Evolutionary conservation across 2,888 invertebrate genomes (phyloP).

Genomic region (Himalopsyche kuldschensis): DNA sequence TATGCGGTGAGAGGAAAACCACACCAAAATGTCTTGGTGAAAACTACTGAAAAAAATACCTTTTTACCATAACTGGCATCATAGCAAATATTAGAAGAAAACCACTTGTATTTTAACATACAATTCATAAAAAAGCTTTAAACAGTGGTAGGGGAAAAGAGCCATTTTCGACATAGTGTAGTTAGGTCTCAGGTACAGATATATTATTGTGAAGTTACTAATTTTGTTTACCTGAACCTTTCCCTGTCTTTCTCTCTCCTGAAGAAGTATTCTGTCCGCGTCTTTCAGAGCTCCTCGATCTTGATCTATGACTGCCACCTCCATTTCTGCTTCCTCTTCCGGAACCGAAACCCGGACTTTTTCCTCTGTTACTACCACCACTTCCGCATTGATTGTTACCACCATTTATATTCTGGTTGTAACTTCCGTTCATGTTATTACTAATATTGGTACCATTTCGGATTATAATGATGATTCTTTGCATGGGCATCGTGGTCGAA

Average conservation of each 20-base stretch:
- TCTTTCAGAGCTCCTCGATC: slow-evolving; percentile 35
- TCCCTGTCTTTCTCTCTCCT: slow-evolving; percentile 32
- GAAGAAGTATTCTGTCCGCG: slow-evolving; percentile 27
- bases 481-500: slow-evolving; percentile 32
- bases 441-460: background rate
- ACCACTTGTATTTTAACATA: too few relatives aligned
- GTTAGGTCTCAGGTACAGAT: too few relatives aligned
- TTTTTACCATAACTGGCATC: too few relatives aligned
- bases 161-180: too few relatives aligned
- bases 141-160: too few relatives aligned
- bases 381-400: background rate
- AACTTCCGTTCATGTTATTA: background rate
- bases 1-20: too few relatives aligned
- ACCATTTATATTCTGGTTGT: slow-evolving; percentile 12
- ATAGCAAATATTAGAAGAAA: too few relatives aligned
- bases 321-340: slow-evolving; percentile 33
- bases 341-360: slow-evolving; percentile 31
- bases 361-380: slow-evolving; percentile 19
- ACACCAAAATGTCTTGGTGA: too few relatives aligned
- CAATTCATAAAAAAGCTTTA: too few relatives aligned
- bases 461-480: background rate
- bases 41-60: too few relatives aligned
- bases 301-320: slow-evolving; percentile 31
- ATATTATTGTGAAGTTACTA: too few relatives aligned
- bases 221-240: slow-evolving; percentile 29